phyloP scores from a whole-genome alignment of 2,888 invertebrate species.

The Idaea dimidiata region DNA sequence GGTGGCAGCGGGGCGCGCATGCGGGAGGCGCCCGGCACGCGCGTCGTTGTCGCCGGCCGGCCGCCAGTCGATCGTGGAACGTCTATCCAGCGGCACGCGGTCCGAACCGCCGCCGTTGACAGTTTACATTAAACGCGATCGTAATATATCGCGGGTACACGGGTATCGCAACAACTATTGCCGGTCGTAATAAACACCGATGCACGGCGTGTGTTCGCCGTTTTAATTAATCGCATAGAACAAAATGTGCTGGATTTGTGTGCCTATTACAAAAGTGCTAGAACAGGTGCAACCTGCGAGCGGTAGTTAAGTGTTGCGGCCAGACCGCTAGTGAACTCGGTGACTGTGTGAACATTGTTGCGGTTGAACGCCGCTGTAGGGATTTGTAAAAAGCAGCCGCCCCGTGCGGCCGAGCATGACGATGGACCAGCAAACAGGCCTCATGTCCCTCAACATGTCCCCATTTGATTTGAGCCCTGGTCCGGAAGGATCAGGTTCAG shows the following conservation, averaged over 20 bases:
- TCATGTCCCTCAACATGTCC: slow-evolving; percentile 94
- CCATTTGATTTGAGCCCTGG: slow-evolving; percentile 89
- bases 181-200: slow-evolving; percentile 43
- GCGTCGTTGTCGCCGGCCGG: slow-evolving; percentile 75
- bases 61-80: slow-evolving; percentile 77
- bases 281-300: slow-evolving; percentile 77
- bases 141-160: slow-evolving; percentile 68
- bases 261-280: slow-evolving; percentile 70
- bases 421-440: slow-evolving; percentile 93
- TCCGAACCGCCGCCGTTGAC: slow-evolving; percentile 52
- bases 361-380: slow-evolving; percentile 76
- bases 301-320: slow-evolving; percentile 78
- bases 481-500: slow-evolving; percentile 85
- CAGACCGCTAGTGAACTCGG: slow-evolving; percentile 78
- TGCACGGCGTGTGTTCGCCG: slow-evolving; percentile 42
- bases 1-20: slow-evolving; percentile 74
- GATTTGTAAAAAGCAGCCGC: slow-evolving; percentile 68
- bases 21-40: slow-evolving; percentile 78
- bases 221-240: slow-evolving; percentile 45
- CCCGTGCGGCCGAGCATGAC: slow-evolving; percentile 76
- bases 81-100: slow-evolving; percentile 63
- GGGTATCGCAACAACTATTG: slow-evolving; percentile 49
- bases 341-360: slow-evolving; percentile 79
- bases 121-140: slow-evolving; percentile 56
- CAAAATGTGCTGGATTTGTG: slow-evolving; percentile 78